phyloP scores from a whole-genome alignment of 2,797 vertebrate species.

The Aphelocoma californica region DNA sequence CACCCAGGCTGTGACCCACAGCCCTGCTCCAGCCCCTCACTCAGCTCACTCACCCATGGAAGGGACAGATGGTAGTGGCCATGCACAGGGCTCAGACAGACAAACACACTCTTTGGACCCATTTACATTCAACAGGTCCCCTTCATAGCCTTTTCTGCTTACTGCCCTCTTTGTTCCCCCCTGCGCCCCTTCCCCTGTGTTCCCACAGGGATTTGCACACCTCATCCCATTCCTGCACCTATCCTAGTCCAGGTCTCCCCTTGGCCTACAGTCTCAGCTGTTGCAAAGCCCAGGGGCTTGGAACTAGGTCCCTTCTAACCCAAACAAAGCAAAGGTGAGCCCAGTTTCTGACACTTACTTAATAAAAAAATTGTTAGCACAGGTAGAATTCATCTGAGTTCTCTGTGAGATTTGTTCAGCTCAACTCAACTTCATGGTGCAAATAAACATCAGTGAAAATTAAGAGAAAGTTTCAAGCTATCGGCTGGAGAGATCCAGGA shows the following conservation, averaged over 20 bases:
- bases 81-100: not conserved
- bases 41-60: not conserved
- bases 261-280: not conserved
- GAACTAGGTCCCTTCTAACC: not conserved
- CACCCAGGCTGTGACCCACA: not conserved
- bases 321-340: not conserved
- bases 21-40: not conserved
- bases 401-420: not conserved
- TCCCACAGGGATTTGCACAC: not conserved
- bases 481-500: not conserved
- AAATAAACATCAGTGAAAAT: not conserved
- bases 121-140: not conserved
- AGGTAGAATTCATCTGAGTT: not conserved
- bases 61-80: not conserved
- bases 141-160: not conserved
- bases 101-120: accelerated
- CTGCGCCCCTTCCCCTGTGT: accelerated
- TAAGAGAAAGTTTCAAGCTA: not conserved
- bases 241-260: not conserved
- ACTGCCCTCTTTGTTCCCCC: not conserved
- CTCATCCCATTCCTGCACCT: not conserved
- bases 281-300: not conserved
- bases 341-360: not conserved
- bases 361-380: not conserved
- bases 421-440: not conserved